These are phyloP conservation scores for Folsomia candida DNA, from an alignment of 2,888 invertebrate genomes.

Conservation along the genomic window DNA sequence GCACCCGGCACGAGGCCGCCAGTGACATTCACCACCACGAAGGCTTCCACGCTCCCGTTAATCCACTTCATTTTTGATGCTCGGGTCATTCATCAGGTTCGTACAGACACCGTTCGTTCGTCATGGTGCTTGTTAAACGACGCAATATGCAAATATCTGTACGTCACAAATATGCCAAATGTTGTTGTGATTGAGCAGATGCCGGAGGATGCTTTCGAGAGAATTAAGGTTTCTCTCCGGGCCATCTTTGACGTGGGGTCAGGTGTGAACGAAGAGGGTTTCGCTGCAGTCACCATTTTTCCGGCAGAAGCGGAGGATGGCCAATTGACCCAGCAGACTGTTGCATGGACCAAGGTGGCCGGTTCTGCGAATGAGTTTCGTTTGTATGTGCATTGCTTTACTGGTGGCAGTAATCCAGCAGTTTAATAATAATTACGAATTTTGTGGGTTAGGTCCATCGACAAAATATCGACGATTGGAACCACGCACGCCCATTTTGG, in stretches of 20 bases:
- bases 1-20: not conserved
- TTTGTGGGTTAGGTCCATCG: not conserved
- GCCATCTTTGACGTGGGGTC: not conserved
- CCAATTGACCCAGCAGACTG: not conserved
- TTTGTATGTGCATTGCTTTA: not conserved
- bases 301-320: not conserved
- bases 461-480: not conserved
- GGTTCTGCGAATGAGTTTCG: not conserved
- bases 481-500: not conserved
- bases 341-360: not conserved
- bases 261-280: not conserved
- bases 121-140: not conserved
- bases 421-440: no score
- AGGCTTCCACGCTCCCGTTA: not conserved
- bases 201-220: not conserved
- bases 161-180: not conserved
- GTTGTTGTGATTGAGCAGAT: not conserved
- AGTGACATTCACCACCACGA: not conserved
- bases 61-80: conserved; percentile 8
- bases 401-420: no score
- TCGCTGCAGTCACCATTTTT: not conserved
- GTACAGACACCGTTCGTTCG: no score
- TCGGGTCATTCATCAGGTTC: not conserved
- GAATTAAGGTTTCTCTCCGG: not conserved
- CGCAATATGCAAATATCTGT: not conserved